Evolutionary conservation across 2,113 vertebrate genomes (phyloP).

Genomic region (Lamprologus sp.): DNA sequence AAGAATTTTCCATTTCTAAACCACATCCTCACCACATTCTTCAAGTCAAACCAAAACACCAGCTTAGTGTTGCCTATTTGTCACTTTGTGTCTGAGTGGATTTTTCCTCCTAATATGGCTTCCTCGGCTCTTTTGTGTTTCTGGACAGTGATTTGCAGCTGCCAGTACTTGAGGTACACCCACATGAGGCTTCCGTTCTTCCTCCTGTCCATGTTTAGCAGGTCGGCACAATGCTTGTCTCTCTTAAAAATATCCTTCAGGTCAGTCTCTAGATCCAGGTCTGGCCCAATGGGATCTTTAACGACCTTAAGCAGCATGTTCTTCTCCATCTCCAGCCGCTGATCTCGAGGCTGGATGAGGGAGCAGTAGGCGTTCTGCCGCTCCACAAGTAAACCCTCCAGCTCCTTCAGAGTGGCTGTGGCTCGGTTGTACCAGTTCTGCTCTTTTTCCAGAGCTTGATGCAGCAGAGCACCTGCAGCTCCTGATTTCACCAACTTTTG

Average conservation of each 20-base stretch:
- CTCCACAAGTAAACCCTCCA: slow-evolving; percentile 79
- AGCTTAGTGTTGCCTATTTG: neutral
- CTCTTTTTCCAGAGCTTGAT: slow-evolving; percentile 73
- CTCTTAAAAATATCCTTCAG: slow-evolving; percentile 89
- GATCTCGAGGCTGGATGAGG: slow-evolving; percentile 68
- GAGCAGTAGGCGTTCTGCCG: slow-evolving; percentile 90
- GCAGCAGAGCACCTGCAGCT: slow-evolving; percentile 66
- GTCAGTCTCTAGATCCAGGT: slow-evolving; percentile 77
- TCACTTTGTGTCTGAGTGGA: slow-evolving; percentile 27
- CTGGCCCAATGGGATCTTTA: slow-evolving; percentile 70
- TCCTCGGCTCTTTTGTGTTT: slow-evolving; percentile 80
- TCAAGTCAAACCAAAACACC: neutral
- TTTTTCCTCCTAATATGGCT: slow-evolving; percentile 59
- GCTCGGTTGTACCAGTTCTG: slow-evolving; percentile 77
- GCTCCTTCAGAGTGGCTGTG: slow-evolving; percentile 69
- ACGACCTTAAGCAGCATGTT: slow-evolving; percentile 78
- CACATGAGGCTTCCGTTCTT: slow-evolving; percentile 94
- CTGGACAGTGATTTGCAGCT: slow-evolving; percentile 78
- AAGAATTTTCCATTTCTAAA: neutral
- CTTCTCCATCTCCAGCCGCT: slow-evolving; percentile 83
- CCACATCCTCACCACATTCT: neutral
- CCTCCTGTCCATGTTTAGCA: slow-evolving; percentile 78
- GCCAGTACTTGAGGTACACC: slow-evolving; percentile 92
- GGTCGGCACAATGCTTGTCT: slow-evolving; percentile 82
- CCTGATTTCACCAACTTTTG: slow-evolving; percentile 66